A percentile compares a stretch with the other conserved stretches of the same genome.
phyloP scores from a whole-genome alignment of 2,888 invertebrate genomes.

The Rhyacophila evoluta region DNA sequence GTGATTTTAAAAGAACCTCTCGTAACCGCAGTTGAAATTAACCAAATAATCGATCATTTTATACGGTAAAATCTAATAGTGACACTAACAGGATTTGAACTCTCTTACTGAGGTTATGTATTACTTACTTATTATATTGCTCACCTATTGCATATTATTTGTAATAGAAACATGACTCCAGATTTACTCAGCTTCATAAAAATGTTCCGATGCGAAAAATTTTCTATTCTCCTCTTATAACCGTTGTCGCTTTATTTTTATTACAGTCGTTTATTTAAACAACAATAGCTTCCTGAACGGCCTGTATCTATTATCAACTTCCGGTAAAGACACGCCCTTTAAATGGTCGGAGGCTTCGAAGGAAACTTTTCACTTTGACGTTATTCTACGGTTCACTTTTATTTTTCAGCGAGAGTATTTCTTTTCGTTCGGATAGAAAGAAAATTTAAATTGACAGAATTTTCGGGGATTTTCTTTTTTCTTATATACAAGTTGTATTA shows the following conservation, averaged over 20 bases:
- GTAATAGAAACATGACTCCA: background rate
- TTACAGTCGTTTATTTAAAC: slow-evolving; percentile 18
- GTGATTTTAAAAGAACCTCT: no score
- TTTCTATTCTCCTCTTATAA: background rate
- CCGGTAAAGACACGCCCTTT: background rate
- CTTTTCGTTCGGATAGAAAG: background rate
- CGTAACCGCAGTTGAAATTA: no score
- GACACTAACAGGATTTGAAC: no score
- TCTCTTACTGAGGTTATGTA: no score
- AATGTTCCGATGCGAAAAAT: background rate
- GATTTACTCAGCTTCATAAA: background rate
- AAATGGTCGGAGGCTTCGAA: background rate
- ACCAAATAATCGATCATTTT: no score
- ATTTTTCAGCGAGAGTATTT: background rate
- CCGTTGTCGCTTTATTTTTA: slow-evolving; percentile 18
- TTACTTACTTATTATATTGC: no score
- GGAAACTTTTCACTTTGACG: slow-evolving; percentile 18
- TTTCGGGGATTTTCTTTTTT: slow-evolving; percentile 1
- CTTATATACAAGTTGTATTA: background rate
- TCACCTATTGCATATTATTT: no score
- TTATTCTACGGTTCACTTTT: slow-evolving; percentile 16
- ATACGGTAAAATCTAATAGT: no score
- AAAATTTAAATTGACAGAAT: slow-evolving; percentile 15
- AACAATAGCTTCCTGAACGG: slow-evolving; percentile 22
- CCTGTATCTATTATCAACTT: slow-evolving; percentile 24